Conservation (phyloP, 2,888 invertebrate genomes). For the Ferrisia virgata region DNA sequence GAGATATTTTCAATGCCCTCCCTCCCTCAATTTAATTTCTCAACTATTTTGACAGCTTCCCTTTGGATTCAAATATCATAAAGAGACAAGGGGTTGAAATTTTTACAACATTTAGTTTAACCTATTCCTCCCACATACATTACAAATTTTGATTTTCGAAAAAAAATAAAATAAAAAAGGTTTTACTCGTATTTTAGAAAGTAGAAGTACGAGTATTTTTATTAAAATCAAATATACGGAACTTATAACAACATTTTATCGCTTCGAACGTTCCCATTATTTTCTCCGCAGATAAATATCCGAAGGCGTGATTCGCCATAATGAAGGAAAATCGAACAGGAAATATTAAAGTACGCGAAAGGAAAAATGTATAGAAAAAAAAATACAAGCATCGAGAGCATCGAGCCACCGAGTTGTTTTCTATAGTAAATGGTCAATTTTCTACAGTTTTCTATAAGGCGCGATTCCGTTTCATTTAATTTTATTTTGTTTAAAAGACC, state of each 20-base stretch:
- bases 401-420: neutral
- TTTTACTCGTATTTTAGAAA: too few species aligned
- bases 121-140: too few species aligned
- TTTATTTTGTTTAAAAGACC: neutral
- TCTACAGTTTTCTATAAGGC: neutral
- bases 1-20: too few species aligned
- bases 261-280: neutral
- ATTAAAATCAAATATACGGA: neutral
- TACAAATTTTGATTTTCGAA: too few species aligned
- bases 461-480: slow-evolving; percentile 2
- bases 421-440: neutral
- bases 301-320: neutral
- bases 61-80: too few species aligned
- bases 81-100: too few species aligned
- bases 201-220: too few species aligned
- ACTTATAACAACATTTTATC: neutral
- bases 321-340: neutral
- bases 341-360: neutral
- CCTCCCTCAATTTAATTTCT: too few species aligned
- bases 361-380: too few species aligned
- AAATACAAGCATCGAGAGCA: neutral
- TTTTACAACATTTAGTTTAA: too few species aligned
- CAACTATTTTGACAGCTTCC: too few species aligned
- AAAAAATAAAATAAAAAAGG: too few species aligned
- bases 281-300: neutral